Percentiles rank a stretch among this genome's conserved stretches.
Evolutionary conservation across 2,888 invertebrate genomes (phyloP).

Genomic region (Scaptomyza parva): DNA sequence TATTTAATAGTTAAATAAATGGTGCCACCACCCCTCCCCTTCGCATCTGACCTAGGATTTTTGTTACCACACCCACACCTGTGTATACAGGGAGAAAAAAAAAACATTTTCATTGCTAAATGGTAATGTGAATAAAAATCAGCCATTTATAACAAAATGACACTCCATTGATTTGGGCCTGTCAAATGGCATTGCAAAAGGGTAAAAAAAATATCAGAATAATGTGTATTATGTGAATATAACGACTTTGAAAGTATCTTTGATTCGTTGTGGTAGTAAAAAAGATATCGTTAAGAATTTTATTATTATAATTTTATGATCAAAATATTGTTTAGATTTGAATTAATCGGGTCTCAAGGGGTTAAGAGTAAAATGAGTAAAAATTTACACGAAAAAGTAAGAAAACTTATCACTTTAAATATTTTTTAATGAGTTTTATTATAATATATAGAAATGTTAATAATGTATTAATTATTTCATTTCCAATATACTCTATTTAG

Average conservation of each 20-base stretch:
- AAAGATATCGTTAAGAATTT: no score
- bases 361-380: no score
- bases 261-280: not conserved
- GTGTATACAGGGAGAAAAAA: slow-evolving; percentile 16
- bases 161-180: slow-evolving; percentile 57
- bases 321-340: no score
- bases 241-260: slow-evolving; percentile 13
- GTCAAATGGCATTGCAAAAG: slow-evolving; percentile 48
- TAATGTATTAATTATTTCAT: no score
- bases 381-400: no score
- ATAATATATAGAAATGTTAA: no score
- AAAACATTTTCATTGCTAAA: slow-evolving; percentile 20
- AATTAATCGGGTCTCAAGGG: no score
- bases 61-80: slow-evolving; percentile 56
- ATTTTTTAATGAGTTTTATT: no score
- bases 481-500: slow-evolving; percentile 13
- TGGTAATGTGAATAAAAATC: slow-evolving; percentile 47
- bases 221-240: not conserved
- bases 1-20: slow-evolving; percentile 77
- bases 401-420: no score
- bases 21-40: slow-evolving; percentile 17
- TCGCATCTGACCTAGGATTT: no score
- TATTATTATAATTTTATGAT: not conserved
- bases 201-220: not conserved
- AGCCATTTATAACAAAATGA: slow-evolving; percentile 44